phyloP scores from a whole-genome alignment of 2,113 vertebrate species.

The Phalacrocorax aristotelis region DNA sequence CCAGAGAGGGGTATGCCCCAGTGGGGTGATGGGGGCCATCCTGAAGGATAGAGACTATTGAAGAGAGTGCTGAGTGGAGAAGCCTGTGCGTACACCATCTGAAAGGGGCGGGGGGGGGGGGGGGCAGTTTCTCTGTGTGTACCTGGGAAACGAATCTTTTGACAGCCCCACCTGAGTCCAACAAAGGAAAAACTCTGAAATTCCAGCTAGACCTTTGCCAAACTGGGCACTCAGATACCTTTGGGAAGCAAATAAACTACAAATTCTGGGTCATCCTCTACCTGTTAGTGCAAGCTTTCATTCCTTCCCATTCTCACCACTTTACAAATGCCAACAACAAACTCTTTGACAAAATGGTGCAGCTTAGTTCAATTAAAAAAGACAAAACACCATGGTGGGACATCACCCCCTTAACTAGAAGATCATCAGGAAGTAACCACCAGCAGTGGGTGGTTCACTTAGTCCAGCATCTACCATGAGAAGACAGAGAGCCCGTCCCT shows the following conservation, averaged over 20 bases:
- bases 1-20: background rate
- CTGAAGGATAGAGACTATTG: background rate
- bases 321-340: background rate
- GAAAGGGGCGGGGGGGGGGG: background rate
- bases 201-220: background rate
- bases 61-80: background rate
- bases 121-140: fast-evolving
- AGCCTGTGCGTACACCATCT: background rate
- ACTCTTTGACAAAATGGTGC: background rate
- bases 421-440: background rate
- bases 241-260: background rate
- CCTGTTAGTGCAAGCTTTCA: background rate
- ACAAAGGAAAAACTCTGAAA: background rate
- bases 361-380: background rate
- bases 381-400: background rate
- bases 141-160: background rate
- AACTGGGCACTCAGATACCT: background rate
- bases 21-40: background rate
- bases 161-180: background rate
- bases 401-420: background rate
- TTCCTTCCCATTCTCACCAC: background rate
- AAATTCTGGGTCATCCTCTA: background rate
- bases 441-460: background rate
- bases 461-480: background rate
- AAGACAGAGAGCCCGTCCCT: background rate